Percentiles rank a stretch among this genome's conserved stretches.
phyloP scores from a whole-genome alignment of 1,140 invertebrate species.

The Armadillidium nasatum region DNA sequence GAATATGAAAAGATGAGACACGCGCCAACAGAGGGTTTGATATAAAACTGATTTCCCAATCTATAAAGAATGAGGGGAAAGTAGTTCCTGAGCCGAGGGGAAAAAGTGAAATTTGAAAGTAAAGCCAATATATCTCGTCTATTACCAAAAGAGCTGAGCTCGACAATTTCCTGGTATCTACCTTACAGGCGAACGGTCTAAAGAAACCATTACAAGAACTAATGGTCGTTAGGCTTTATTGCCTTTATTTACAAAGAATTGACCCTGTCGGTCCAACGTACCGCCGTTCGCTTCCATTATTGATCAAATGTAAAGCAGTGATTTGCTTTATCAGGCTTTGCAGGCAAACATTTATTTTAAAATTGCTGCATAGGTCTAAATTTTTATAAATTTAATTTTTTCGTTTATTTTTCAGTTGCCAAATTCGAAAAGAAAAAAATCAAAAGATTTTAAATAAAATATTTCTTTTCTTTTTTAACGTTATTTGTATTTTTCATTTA shows the following conservation, averaged over 20 bases:
- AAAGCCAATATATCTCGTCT: background rate
- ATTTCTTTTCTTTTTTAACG: background rate
- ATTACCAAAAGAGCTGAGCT: background rate
- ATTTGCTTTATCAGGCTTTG: background rate
- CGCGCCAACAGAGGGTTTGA: background rate
- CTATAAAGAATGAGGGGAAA: slow-evolving; percentile 5
- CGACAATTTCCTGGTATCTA: background rate
- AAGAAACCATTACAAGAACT: background rate
- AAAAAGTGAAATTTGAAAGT: background rate
- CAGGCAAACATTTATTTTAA: background rate
- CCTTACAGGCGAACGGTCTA: background rate
- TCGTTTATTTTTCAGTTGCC: background rate
- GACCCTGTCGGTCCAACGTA: background rate
- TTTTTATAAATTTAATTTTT: too few species aligned
- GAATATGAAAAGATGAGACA: background rate
- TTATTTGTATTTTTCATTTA: background rate
- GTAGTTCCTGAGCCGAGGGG: background rate
- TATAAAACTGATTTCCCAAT: slow-evolving; percentile 3
- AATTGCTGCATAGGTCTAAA: too few species aligned
- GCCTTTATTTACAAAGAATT: background rate
- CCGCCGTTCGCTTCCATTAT: background rate
- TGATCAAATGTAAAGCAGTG: background rate
- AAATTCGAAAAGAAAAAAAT: background rate
- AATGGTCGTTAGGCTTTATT: background rate
- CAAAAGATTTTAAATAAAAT: background rate